Evolutionary conservation across 2,113 vertebrate genomes (phyloP).

Genomic region (Prionailurus bengalensis): DNA sequence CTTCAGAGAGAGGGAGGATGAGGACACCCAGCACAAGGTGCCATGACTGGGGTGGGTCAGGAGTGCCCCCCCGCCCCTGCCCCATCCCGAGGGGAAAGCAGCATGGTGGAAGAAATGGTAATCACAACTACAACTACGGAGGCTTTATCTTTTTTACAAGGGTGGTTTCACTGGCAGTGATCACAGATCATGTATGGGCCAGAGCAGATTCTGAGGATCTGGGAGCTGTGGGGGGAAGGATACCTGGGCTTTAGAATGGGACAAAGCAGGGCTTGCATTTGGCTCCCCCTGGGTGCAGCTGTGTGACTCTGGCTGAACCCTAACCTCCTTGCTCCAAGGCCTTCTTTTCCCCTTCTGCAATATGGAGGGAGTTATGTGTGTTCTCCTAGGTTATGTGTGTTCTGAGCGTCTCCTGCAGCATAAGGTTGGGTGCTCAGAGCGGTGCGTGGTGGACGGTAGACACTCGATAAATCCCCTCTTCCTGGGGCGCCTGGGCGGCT

Average conservation of each 20-base stretch:
- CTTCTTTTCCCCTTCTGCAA: background rate
- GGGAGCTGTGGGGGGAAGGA: background rate
- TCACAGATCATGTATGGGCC: background rate
- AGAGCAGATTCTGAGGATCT: background rate
- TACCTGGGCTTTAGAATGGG: background rate
- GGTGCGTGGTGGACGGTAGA: background rate
- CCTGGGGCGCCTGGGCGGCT: too few relatives aligned
- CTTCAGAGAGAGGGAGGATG: background rate
- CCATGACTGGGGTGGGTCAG: background rate
- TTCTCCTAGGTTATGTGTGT: background rate
- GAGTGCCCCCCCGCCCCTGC: background rate
- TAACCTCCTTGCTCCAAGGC: background rate
- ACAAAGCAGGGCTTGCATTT: background rate
- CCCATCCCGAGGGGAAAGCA: background rate
- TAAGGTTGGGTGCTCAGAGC: too few relatives aligned
- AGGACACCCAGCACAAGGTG: background rate
- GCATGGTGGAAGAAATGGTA: background rate
- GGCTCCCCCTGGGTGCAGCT: too few relatives aligned
- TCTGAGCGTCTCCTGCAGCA: background rate
- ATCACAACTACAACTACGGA: fast-evolving
- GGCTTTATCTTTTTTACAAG: background rate
- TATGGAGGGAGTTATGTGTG: background rate
- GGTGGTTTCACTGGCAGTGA: background rate
- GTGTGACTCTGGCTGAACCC: background rate
- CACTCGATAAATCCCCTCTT: fast-evolving